Evolutionary conservation across 2,888 invertebrate genomes (phyloP).

Genomic region (Selenia dentaria): DNA sequence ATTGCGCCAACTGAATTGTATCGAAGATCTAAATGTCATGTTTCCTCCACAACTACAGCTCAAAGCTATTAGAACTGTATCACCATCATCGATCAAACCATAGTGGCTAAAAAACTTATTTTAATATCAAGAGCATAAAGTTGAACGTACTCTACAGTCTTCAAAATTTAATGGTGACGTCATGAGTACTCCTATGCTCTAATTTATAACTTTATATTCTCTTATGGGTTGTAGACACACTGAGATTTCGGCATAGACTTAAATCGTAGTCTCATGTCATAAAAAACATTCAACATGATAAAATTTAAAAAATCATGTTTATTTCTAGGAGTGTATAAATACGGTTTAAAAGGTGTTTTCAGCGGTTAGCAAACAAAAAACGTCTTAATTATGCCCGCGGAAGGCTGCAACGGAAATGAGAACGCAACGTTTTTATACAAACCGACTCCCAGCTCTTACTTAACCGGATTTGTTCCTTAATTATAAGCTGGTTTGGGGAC

Average conservation of each 20-base stretch:
- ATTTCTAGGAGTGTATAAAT: too few relatives aligned
- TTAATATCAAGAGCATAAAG: conserved; percentile 38
- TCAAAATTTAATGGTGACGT: conserved; percentile 39
- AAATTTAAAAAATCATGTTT: background rate
- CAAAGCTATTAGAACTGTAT: conserved; percentile 28
- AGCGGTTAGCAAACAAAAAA: conserved; percentile 21
- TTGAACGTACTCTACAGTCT: conserved; percentile 48
- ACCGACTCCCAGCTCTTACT: conserved; percentile 23
- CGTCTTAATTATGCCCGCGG: conserved; percentile 22
- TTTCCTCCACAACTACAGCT: conserved; percentile 28
- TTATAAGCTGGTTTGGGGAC: conserved; percentile 25
- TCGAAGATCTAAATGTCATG: conserved; percentile 36
- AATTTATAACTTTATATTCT: conserved; percentile 41
- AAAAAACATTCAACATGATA: too few relatives aligned
- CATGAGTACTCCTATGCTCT: conserved; percentile 37
- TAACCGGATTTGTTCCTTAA: conserved; percentile 35
- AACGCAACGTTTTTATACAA: conserved; percentile 24
- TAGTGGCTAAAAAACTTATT: conserved; percentile 20
- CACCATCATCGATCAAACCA: conserved; percentile 50
- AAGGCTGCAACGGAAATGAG: conserved; percentile 28
- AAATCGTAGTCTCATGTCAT: too few relatives aligned
- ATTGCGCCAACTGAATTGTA: conserved; percentile 38
- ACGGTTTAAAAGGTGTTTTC: conserved; percentile 1
- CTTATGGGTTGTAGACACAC: too few relatives aligned
- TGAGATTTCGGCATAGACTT: too few relatives aligned